These are phyloP conservation scores for Paradoxurus hermaphroditus DNA, from an alignment of 2,113 vertebrate genomes.

Conservation along the genomic window DNA sequence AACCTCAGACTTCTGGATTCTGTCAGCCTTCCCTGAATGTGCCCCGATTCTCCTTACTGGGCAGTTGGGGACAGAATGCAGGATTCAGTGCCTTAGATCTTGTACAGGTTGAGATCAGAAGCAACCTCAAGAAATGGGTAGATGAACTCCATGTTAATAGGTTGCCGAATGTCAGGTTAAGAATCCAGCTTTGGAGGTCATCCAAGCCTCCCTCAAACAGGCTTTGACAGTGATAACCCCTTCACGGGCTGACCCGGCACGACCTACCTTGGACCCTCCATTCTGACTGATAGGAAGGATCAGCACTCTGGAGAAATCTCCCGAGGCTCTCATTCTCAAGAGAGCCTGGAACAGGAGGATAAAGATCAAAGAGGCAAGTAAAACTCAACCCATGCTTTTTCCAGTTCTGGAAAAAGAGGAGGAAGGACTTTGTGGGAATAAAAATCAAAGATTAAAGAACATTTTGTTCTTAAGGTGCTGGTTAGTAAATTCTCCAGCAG, in stretches of 20 bases:
- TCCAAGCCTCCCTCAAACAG: neutral
- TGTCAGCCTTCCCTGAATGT: neutral
- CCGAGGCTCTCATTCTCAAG: neutral
- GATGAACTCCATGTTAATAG: neutral
- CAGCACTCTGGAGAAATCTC: neutral
- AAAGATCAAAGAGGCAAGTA: slow-evolving; percentile 42
- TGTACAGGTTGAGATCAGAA: neutral
- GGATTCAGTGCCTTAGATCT: neutral
- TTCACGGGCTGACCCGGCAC: neutral
- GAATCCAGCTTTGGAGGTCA: neutral
- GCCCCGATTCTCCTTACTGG: neutral
- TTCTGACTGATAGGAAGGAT: neutral
- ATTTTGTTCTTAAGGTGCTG: slow-evolving; percentile 60
- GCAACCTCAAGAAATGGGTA: neutral
- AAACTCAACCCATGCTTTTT: slow-evolving; percentile 8
- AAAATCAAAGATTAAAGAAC: slow-evolving; percentile 58
- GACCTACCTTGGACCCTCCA: neutral
- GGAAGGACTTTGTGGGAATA: slow-evolving; percentile 36
- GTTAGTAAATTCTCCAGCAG: slow-evolving; percentile 44
- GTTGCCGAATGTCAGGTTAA: neutral
- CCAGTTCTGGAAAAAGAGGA: slow-evolving; percentile 45
- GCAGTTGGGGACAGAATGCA: neutral
- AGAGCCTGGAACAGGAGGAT: neutral
- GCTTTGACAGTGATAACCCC: neutral
- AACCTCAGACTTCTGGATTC: neutral